A percentile compares a stretch with the other conserved stretches of the same genome.
phyloP scores from a whole-genome alignment of 2,888 invertebrate genomes.

The Drosophila neotestacea region DNA sequence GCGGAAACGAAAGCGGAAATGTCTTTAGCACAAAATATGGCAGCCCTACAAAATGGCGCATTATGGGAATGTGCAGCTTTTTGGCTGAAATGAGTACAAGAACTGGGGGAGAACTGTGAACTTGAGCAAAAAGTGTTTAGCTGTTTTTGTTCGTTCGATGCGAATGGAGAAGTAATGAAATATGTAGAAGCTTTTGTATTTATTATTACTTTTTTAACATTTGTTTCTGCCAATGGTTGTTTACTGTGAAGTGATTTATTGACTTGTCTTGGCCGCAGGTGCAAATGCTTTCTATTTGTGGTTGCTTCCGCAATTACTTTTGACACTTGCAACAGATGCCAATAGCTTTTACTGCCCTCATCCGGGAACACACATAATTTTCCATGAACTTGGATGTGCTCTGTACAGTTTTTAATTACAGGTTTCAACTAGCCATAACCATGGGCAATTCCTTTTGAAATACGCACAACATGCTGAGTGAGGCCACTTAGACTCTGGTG shows the following conservation, averaged over 20 bases:
- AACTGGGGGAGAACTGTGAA: not conserved
- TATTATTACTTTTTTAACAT: slow-evolving; percentile 2
- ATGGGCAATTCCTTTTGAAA: slow-evolving; percentile 59
- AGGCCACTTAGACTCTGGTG: slow-evolving; percentile 39
- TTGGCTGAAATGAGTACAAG: slow-evolving; percentile 9
- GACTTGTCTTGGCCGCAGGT: slow-evolving; percentile 62
- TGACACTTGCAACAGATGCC: slow-evolving; percentile 47
- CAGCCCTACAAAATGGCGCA: slow-evolving; percentile 36
- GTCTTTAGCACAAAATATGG: slow-evolving; percentile 36
- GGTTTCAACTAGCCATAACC: slow-evolving; percentile 61
- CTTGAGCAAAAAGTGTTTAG: slow-evolving; percentile 36
- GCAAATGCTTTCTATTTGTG: slow-evolving; percentile 22
- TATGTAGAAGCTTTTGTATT: slow-evolving; percentile 16
- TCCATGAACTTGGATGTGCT: slow-evolving; percentile 16
- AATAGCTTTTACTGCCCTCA: slow-evolving; percentile 48
- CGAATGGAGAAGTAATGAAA: slow-evolving; percentile 9
- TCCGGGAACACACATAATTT: slow-evolving; percentile 58
- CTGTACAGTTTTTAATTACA: slow-evolving; percentile 53
- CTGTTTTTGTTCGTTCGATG: slow-evolving; percentile 24
- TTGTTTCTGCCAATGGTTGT: slow-evolving; percentile 17
- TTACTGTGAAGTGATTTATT: slow-evolving; percentile 64
- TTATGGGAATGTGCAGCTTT: slow-evolving; percentile 24
- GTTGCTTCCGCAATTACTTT: slow-evolving; percentile 67
- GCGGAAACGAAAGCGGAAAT: slow-evolving; percentile 40
- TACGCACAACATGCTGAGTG: slow-evolving; percentile 35